A percentile compares a stretch with the other conserved stretches of the same genome.
phyloP scores from a whole-genome alignment of 2,797 vertebrate species.

The Acropternis orthonyx region DNA sequence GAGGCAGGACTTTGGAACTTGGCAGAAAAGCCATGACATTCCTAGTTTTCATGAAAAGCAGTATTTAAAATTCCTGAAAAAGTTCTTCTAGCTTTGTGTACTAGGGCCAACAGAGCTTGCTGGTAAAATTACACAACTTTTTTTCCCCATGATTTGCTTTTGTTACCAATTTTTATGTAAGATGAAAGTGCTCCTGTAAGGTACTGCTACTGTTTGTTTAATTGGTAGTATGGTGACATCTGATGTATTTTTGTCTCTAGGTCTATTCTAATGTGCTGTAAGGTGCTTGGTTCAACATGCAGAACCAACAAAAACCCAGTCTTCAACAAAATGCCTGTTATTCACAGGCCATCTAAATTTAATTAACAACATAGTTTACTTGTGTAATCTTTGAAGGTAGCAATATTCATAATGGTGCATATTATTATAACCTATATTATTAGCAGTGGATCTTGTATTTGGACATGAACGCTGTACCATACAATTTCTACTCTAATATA shows the following conservation, averaged over 20 bases:
- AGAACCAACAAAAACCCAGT: not conserved
- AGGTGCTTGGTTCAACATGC: not conserved
- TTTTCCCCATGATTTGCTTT: not conserved
- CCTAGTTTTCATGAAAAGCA: not conserved
- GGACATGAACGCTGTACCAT: not conserved
- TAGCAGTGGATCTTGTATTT: not conserved
- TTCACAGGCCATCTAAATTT: not conserved
- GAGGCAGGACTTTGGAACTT: not conserved
- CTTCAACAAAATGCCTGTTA: not conserved
- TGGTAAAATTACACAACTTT: not conserved
- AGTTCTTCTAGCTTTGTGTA: not conserved
- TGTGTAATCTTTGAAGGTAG: not conserved
- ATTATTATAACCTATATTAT: not conserved
- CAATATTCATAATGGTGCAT: not conserved
- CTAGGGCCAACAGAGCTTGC: not conserved
- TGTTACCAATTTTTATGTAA: not conserved
- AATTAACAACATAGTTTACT: not conserved
- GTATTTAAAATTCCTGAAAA: not conserved
- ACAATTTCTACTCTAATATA: not conserved
- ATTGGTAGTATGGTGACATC: not conserved
- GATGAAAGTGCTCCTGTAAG: not conserved
- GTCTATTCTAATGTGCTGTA: not conserved
- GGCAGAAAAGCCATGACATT: not conserved
- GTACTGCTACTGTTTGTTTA: not conserved
- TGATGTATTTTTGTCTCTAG: not conserved